A percentile compares a stretch with the other conserved stretches of the same genome.
phyloP scores from a whole-genome alignment of 2,797 vertebrate genomes.

The Eulemur albifrons region DNA sequence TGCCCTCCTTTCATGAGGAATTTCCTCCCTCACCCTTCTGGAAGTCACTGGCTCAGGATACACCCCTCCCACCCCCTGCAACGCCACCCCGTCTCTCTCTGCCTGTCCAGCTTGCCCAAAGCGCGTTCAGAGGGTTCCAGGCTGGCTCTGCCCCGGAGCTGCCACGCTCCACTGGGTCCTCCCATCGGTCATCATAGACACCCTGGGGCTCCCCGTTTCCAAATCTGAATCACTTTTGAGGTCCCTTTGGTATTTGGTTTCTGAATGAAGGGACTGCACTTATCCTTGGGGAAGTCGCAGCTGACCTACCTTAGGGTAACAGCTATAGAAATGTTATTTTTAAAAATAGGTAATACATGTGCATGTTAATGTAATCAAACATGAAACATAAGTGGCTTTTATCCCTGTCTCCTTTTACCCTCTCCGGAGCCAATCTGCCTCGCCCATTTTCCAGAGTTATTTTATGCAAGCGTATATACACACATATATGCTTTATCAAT shows the following conservation, averaged over 20 bases:
- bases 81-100: accelerated
- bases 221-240: background rate
- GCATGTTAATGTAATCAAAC: constrained; percentile 33
- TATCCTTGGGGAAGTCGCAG: background rate
- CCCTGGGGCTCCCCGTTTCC: background rate
- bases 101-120: background rate
- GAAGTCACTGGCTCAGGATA: background rate
- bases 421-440: background rate
- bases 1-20: background rate
- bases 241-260: background rate
- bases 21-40: background rate
- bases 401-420: background rate
- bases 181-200: background rate
- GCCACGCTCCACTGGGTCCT: background rate
- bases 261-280: background rate
- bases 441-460: background rate
- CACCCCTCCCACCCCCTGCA: background rate
- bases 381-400: background rate
- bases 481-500: background rate
- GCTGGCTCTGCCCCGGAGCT: background rate
- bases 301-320: background rate
- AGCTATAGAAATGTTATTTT: background rate
- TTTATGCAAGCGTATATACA: background rate
- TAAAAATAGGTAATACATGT: background rate
- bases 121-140: background rate